phyloP scores from a whole-genome alignment of 2,888 invertebrate species.

The Tryphoninae sp. region DNA sequence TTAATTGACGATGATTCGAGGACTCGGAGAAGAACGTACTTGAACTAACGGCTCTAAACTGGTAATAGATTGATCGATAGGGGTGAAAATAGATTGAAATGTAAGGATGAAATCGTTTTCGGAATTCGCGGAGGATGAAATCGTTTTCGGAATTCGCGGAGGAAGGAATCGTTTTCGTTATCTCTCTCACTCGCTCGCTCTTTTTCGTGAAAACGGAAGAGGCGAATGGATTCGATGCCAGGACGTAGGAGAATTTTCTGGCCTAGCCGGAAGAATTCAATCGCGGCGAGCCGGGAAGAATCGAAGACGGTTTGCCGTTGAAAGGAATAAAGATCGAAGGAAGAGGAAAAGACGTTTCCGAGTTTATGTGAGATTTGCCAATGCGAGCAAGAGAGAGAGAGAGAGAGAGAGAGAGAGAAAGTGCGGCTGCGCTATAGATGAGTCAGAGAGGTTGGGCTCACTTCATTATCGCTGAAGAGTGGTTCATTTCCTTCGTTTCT shows the following conservation, averaged over 20 bases:
- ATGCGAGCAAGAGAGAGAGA: conserved; percentile 13
- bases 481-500: conserved; percentile 51
- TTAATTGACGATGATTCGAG: background rate
- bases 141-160: conserved; percentile 1
- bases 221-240: conserved; percentile 10
- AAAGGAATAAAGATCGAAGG: conserved; percentile 46
- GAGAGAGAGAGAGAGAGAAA: conserved; percentile 19
- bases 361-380: conserved; percentile 34
- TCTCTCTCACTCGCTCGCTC: conserved; percentile 7
- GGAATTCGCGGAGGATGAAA: background rate
- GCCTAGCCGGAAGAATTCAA: conserved; percentile 47
- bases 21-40: background rate
- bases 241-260: conserved; percentile 46
- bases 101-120: conserved; percentile 14
- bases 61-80: background rate
- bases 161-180: conserved; percentile 1
- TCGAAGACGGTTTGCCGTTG: conserved; percentile 42
- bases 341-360: conserved; percentile 11
- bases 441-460: conserved; percentile 33
- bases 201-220: background rate
- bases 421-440: conserved; percentile 24
- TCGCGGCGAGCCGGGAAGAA: conserved; percentile 52
- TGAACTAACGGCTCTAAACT: background rate
- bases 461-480: conserved; percentile 62
- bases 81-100: conserved; percentile 5